Conservation (phyloP, 30 jellyfish, hydroid and myxozoan species). For the Aurelia coerulea region DNA sequence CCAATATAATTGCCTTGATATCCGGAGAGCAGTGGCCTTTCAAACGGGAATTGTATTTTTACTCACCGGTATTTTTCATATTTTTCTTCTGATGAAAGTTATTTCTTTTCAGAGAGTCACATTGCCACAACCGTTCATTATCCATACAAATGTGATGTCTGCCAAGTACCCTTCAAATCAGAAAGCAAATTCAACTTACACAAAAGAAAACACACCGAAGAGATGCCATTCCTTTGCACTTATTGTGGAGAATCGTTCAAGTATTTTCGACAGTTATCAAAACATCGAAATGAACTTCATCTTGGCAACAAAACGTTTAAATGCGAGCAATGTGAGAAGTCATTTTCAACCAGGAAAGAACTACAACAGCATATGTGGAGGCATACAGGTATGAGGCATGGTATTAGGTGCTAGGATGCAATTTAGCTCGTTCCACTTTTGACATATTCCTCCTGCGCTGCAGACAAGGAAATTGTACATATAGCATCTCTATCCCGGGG, state of each 20-base stretch:
- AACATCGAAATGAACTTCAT: constrained; percentile 84
- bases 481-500: too few relatives aligned
- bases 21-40: too few relatives aligned
- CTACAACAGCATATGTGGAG: constrained; percentile 79
- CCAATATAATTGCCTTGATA: too few relatives aligned
- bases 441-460: too few relatives aligned
- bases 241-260: constrained; percentile 82
- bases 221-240: constrained; percentile 74
- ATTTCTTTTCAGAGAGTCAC: not conserved
- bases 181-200: constrained; percentile 77
- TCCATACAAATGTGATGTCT: constrained; percentile 74
- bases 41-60: too few relatives aligned
- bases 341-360: constrained; percentile 86
- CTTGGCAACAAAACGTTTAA: constrained; percentile 80
- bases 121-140: constrained; percentile 3
- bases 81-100: too few relatives aligned
- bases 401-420: too few relatives aligned
- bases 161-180: constrained; percentile 81
- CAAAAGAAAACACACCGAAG: constrained; percentile 85
- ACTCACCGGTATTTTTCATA: too few relatives aligned
- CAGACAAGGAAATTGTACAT: too few relatives aligned
- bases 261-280: constrained; percentile 65
- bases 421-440: too few relatives aligned
- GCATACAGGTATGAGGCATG: constrained; percentile 73
- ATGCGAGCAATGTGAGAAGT: constrained; percentile 77